Conservation (phyloP, 1,140 invertebrate genomes). For the Diabrotica undecimpunctata region DNA sequence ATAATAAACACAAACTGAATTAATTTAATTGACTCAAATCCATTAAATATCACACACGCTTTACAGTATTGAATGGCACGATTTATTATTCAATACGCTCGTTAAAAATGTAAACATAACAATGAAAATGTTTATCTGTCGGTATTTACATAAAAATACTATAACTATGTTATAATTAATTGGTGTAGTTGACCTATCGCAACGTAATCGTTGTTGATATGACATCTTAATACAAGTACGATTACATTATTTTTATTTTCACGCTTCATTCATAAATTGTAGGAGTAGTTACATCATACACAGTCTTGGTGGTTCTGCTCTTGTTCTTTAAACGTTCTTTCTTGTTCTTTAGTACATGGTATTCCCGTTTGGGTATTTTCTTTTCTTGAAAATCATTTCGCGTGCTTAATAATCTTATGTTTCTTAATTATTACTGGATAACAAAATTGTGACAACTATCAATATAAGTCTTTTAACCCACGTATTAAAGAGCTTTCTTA, state of each 20-base stretch:
- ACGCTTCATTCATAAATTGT: slow-evolving; percentile 19
- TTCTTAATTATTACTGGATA: no score
- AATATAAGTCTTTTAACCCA: no score
- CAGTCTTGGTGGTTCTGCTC: background rate
- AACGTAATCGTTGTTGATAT: slow-evolving; percentile 23
- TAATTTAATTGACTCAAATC: slow-evolving; percentile 1
- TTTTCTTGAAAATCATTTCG: no score
- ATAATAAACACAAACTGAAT: slow-evolving; percentile 1
- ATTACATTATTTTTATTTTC: slow-evolving; percentile 19
- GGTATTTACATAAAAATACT: slow-evolving; percentile 24
- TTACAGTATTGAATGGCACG: slow-evolving; percentile 8
- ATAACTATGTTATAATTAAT: slow-evolving; percentile 24
- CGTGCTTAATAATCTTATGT: no score
- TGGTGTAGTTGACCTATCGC: slow-evolving; percentile 20
- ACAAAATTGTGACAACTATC: no score
- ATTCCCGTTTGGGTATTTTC: no score
- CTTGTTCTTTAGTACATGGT: no score
- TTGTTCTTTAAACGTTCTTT: no score
- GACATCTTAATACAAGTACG: slow-evolving; percentile 20
- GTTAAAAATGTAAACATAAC: slow-evolving; percentile 24
- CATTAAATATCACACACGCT: background rate
- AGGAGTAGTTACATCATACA: slow-evolving; percentile 7
- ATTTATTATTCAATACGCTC: slow-evolving; percentile 21
- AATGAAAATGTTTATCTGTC: slow-evolving; percentile 22
- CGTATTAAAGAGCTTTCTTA: no score